Conservation (phyloP, 2,113 vertebrate genomes). For the Paraplagusia blochii region DNA sequence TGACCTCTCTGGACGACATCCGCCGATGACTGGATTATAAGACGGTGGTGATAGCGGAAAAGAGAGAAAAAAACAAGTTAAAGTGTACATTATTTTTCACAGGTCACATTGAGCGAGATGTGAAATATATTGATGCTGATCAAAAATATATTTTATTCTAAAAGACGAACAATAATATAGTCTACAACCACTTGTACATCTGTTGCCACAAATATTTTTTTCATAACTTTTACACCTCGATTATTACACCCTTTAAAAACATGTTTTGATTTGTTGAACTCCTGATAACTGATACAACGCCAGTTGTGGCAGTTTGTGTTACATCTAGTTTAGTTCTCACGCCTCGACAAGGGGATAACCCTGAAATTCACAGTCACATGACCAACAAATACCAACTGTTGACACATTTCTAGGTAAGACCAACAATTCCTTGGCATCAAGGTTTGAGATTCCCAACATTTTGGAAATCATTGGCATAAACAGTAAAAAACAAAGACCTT, state of each 20-base stretch:
- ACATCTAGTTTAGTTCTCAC: conserved; percentile 9
- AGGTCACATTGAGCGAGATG: neutral
- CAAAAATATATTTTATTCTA: neutral
- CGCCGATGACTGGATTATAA: conserved; percentile 36
- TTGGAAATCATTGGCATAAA: too few species aligned
- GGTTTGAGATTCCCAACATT: too few species aligned
- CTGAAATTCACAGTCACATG: too few species aligned
- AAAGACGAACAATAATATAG: conserved; percentile 11
- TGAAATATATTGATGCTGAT: conserved; percentile 15
- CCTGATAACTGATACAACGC: conserved; percentile 5
- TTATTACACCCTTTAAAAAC: conserved; percentile 6
- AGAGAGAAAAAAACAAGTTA: neutral
- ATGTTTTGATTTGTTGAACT: conserved; percentile 3
- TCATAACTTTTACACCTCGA: conserved; percentile 13
- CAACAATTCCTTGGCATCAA: too few species aligned
- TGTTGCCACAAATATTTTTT: conserved; percentile 14
- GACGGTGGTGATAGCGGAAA: neutral
- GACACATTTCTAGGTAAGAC: neutral
- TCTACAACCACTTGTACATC: conserved; percentile 3
- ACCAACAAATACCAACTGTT: neutral
- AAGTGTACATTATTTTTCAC: neutral
- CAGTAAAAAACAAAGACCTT: too few species aligned
- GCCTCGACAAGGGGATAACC: neutral
- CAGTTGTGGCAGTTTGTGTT: conserved; percentile 16
- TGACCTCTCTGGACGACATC: conserved; percentile 65